Evolutionary conservation across 2,113 vertebrate species (phyloP).

Genomic region (Phalacrocorax pelagicus): DNA sequence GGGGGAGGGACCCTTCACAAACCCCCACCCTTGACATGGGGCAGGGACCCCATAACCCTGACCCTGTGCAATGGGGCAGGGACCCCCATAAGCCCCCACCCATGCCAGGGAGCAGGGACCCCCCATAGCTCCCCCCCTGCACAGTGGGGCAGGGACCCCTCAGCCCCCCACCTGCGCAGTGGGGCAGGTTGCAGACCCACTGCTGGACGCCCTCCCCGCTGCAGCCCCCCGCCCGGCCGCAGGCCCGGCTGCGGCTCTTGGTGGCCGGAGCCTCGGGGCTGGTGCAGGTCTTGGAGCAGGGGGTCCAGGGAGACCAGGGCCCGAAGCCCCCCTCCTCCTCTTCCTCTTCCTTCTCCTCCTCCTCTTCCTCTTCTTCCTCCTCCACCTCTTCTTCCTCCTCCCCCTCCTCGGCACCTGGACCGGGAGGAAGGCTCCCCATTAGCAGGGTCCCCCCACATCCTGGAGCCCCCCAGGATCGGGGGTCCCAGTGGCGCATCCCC

Average conservation of each 20-base stretch:
- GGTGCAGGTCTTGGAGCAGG: conserved; percentile 83
- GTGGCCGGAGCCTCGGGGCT: conserved; percentile 67
- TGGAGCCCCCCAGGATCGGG: no score
- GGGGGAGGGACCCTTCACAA: no score
- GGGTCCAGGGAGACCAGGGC: conserved; percentile 80
- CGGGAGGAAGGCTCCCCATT: neutral
- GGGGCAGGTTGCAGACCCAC: conserved; percentile 84
- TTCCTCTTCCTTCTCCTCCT: no score
- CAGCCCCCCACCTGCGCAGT: conserved; percentile 54
- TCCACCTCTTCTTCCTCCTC: no score
- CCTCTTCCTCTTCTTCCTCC: no score
- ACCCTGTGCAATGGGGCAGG: neutral
- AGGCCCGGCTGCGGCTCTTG: conserved; percentile 78
- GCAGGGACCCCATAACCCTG: no score
- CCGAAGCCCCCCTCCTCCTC: conserved; percentile 64
- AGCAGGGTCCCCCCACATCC: no score
- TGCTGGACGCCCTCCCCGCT: conserved; percentile 75
- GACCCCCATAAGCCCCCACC: no score
- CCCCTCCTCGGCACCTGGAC: neutral
- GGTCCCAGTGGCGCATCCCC: neutral
- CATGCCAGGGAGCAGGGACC: no score
- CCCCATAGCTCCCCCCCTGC: no score
- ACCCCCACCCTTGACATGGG: no score
- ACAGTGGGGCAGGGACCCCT: no score
- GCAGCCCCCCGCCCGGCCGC: conserved; percentile 70